Conservation (phyloP, 1,140 invertebrate species). For the Nilaparvata lugens region DNA sequence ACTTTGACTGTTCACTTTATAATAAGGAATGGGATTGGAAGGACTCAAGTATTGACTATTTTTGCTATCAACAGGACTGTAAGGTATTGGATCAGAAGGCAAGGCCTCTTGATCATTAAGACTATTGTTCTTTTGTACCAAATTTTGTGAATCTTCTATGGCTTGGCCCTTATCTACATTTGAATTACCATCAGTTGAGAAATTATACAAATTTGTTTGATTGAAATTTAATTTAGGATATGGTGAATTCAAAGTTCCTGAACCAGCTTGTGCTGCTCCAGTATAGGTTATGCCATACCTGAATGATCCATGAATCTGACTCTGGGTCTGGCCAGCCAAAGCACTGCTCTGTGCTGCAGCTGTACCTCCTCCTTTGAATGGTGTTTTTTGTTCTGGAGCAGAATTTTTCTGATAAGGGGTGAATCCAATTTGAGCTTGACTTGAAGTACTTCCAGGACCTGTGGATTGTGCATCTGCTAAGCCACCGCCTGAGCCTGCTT, state of each 20-base stretch:
- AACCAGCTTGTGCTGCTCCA: conserved; percentile 69
- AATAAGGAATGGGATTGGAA: neutral
- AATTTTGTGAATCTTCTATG: neutral
- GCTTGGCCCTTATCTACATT: neutral
- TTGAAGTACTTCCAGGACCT: conserved; percentile 70
- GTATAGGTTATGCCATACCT: conserved; percentile 68
- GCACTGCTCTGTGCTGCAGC: conserved; percentile 65
- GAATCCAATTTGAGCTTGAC: conserved; percentile 78
- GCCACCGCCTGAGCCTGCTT: conserved; percentile 66
- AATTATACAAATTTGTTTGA: conserved; percentile 11
- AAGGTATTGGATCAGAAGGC: neutral
- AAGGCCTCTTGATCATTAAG: neutral
- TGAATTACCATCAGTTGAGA: neutral
- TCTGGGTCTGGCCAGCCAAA: conserved; percentile 63
- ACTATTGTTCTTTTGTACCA: neutral
- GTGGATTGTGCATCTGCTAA: conserved; percentile 74
- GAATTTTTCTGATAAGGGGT: conserved; percentile 54
- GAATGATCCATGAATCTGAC: conserved; percentile 66
- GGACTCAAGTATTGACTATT: neutral
- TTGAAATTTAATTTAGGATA: conserved; percentile 17
- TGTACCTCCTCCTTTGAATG: conserved; percentile 61
- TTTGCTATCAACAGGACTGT: no score
- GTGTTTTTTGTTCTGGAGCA: conserved; percentile 35
- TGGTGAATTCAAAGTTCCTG: conserved; percentile 41
- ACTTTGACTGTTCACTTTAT: neutral